Evolutionary conservation across 2,113 vertebrate species (phyloP).

Genomic region (Sinosuthora webbiana): DNA sequence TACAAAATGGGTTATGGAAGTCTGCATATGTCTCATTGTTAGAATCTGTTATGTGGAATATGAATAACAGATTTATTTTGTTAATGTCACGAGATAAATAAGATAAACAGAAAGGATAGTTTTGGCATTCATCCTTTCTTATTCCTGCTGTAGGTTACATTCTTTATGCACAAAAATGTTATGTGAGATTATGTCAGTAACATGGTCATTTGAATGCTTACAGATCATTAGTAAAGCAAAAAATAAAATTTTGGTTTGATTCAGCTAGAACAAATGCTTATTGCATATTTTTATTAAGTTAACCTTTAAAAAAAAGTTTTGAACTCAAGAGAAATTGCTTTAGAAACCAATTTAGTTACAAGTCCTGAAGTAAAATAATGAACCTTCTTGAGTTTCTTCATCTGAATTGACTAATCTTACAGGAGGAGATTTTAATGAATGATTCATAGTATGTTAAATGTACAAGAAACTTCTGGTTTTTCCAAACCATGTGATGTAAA

Average conservation of each 20-base stretch:
- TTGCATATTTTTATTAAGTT: neutral
- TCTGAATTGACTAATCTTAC: neutral
- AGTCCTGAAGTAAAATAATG: neutral
- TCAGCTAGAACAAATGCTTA: neutral
- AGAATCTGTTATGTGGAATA: slow-evolving; percentile 33
- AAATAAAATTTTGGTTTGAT: neutral
- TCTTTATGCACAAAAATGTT: neutral
- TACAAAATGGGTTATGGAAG: slow-evolving; percentile 19
- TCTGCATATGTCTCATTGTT: neutral
- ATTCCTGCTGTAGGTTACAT: neutral
- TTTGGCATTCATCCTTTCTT: neutral
- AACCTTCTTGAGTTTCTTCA: neutral
- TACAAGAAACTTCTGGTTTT: neutral
- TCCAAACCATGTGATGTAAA: neutral
- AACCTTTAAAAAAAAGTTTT: neutral
- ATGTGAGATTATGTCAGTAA: neutral
- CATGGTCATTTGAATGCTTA: neutral
- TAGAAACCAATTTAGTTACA: neutral
- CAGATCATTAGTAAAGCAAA: neutral
- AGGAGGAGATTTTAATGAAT: neutral
- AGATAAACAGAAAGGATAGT: slow-evolving; percentile 7
- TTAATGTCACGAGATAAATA: slow-evolving; percentile 21
- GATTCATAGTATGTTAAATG: neutral
- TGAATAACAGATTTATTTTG: slow-evolving; percentile 56
- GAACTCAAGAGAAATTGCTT: neutral